phyloP scores from a whole-genome alignment of 2,113 vertebrate species.

The Daboia siamensis region DNA sequence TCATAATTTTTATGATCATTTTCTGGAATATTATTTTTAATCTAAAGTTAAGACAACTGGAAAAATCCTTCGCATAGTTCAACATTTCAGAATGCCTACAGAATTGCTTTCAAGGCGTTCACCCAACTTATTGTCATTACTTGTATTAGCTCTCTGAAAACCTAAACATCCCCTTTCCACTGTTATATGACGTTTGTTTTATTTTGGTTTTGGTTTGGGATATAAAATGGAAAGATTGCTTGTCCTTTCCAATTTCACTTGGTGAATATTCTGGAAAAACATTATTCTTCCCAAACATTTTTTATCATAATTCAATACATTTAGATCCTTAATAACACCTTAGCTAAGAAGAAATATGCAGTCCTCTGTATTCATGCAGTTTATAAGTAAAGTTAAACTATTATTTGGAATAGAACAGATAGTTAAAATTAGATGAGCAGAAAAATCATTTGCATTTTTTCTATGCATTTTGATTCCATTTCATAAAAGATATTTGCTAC shows the following conservation, averaged over 20 bases:
- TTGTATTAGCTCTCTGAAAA: conserved; percentile 41
- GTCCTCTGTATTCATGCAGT: background rate
- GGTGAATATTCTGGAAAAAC: background rate
- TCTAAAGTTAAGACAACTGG: conserved; percentile 17
- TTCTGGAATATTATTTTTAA: conserved; percentile 9
- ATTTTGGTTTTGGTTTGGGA: background rate
- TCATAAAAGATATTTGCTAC: background rate
- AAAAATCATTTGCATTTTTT: background rate
- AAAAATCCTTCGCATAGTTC: conserved; percentile 42
- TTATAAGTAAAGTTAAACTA: background rate
- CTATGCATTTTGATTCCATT: background rate
- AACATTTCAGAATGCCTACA: conserved; percentile 21
- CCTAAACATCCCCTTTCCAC: background rate
- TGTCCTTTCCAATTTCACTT: background rate
- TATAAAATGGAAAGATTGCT: background rate
- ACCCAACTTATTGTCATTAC: conserved; percentile 38
- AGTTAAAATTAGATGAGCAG: background rate
- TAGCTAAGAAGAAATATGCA: background rate
- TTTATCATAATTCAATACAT: fast-evolving
- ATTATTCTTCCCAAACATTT: background rate
- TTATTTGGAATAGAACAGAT: background rate
- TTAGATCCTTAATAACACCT: background rate
- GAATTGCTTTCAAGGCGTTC: conserved; percentile 30
- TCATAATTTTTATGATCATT: conserved; percentile 31
- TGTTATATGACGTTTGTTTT: background rate